A percentile compares a stretch with the other conserved stretches of the same genome.
These are phyloP conservation scores for Kryptopterus vitreolus DNA, from an alignment of 2,797 vertebrate species.

Conservation along the genomic window DNA sequence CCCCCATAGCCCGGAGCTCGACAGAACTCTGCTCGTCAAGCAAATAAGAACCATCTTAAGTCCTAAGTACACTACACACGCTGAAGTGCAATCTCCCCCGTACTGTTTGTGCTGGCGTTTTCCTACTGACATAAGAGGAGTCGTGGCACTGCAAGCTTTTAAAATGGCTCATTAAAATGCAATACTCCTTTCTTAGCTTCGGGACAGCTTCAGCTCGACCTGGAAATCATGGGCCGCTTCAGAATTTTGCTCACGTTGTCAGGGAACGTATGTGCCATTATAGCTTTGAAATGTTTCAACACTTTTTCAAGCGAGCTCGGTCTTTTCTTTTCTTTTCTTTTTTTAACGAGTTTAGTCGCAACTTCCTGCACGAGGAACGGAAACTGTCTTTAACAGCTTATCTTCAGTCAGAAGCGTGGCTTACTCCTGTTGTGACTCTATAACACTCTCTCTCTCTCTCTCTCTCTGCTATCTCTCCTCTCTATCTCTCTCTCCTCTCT, in stretches of 20 bases:
- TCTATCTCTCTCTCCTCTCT: too few relatives aligned
- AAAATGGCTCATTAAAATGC: not conserved
- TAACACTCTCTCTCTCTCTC: too few relatives aligned
- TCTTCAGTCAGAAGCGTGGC: not conserved
- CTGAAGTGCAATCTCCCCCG: not conserved
- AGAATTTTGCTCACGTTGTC: slow-evolving; percentile 2
- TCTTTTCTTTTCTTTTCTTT: not conserved
- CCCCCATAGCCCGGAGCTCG: not conserved
- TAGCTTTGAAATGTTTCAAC: not conserved
- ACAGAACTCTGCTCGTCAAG: not conserved
- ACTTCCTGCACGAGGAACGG: not conserved
- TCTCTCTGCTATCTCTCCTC: too few relatives aligned
- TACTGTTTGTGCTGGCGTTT: not conserved
- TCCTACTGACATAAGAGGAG: not conserved
- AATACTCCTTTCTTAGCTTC: not conserved
- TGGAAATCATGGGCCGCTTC: not conserved
- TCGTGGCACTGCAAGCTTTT: not conserved
- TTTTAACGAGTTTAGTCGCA: not conserved
- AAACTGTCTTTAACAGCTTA: not conserved
- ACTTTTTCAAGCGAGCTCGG: not conserved
- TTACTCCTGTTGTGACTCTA: slow-evolving; percentile 3
- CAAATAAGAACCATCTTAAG: not conserved
- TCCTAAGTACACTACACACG: not conserved
- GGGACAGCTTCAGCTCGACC: not conserved
- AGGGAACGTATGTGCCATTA: not conserved